phyloP scores from a whole-genome alignment of 2,797 vertebrate species.

The Pipistrellus pygmaeus region DNA sequence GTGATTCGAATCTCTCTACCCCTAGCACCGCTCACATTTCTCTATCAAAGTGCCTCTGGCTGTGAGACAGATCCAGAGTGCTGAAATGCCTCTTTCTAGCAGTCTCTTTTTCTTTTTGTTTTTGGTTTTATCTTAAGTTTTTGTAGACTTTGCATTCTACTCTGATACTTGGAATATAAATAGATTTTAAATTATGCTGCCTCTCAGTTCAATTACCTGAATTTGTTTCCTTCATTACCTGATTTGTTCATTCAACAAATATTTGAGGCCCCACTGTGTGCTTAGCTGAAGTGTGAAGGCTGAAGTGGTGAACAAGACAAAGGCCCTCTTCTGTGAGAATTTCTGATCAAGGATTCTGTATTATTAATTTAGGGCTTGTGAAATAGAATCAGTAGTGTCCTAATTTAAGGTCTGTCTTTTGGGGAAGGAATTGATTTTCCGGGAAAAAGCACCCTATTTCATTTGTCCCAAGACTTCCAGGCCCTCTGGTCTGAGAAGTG shows the following conservation, averaged over 20 bases:
- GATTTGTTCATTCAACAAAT: not conserved
- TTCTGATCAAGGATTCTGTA: not conserved
- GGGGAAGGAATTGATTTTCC: not conserved
- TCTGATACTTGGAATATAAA: not conserved
- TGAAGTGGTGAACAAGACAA: not conserved
- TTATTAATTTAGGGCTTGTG: not conserved
- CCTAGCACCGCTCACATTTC: rapidly evolving
- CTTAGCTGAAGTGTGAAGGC: not conserved
- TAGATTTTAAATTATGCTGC: not conserved
- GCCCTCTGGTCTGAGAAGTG: not conserved
- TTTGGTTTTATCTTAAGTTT: not conserved
- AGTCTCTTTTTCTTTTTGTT: not conserved
- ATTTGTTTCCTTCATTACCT: not conserved
- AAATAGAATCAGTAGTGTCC: not conserved
- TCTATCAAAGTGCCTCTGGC: not conserved
- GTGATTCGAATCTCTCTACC: not conserved
- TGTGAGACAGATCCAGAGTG: not conserved
- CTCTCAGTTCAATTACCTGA: not conserved
- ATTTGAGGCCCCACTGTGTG: not conserved
- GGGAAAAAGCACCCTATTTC: not conserved
- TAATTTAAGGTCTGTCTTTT: not conserved
- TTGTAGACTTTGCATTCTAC: not conserved
- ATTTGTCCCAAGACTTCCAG: not conserved
- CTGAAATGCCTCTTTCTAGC: rapidly evolving
- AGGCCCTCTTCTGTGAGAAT: not conserved